Conservation (phyloP, 2,888 invertebrate genomes). For the Bembecia ichneumoniformis region DNA sequence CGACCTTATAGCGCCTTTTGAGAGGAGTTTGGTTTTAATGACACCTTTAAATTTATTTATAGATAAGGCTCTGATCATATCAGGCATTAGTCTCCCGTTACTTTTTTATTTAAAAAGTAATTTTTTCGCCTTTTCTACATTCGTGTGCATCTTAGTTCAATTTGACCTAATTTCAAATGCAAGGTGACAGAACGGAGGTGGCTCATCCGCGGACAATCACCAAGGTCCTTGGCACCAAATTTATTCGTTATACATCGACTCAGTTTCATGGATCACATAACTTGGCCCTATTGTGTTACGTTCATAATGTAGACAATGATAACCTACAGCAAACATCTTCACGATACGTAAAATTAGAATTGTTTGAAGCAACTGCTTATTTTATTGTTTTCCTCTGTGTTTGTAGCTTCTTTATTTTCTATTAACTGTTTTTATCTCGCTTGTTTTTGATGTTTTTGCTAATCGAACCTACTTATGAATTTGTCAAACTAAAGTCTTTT, state of each 20-base stretch:
- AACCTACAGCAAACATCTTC: conserved; percentile 39
- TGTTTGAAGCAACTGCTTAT: background rate
- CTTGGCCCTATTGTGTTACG: conserved; percentile 46
- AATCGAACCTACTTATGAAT: too few relatives aligned
- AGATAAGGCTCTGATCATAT: too few relatives aligned
- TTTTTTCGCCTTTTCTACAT: conserved; percentile 3
- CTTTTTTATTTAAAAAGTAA: conserved; percentile 3
- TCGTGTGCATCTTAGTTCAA: conserved; percentile 5
- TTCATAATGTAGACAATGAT: conserved; percentile 33
- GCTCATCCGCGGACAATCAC: conserved; percentile 46
- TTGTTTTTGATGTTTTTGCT: too few relatives aligned
- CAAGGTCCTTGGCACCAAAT: conserved; percentile 56
- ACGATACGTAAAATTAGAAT: conserved; percentile 12
- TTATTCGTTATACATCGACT: conserved; percentile 21
- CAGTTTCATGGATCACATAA: conserved; percentile 50
- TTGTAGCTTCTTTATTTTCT: background rate
- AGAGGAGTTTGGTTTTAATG: too few relatives aligned
- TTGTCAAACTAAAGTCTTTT: too few relatives aligned
- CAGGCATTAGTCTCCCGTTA: too few relatives aligned
- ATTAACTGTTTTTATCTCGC: too few relatives aligned
- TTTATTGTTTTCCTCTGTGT: background rate
- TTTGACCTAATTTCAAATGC: conserved; percentile 38
- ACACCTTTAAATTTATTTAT: too few relatives aligned
- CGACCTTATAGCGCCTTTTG: too few relatives aligned
- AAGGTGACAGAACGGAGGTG: conserved; percentile 45